Evolutionary conservation across 1,140 invertebrate species (phyloP).

Genomic region (Tigriopus japonicus): DNA sequence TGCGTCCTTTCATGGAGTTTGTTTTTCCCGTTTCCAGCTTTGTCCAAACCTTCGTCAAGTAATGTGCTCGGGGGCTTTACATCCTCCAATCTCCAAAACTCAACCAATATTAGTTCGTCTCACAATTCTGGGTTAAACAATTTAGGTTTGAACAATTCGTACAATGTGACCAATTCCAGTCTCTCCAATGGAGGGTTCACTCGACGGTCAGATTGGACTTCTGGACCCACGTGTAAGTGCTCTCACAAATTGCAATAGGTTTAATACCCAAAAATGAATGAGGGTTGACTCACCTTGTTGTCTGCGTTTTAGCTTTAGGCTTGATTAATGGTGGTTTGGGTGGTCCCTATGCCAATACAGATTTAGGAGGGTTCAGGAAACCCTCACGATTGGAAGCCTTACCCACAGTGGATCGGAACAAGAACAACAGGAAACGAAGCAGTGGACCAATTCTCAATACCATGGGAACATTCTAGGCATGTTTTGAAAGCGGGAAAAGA

Average conservation of each 20-base stretch:
- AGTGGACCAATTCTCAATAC: slow-evolving; percentile 8
- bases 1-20: too few relatives aligned
- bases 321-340: not conserved
- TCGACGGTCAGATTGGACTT: not conserved
- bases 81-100: not conserved
- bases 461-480: slow-evolving; percentile 11
- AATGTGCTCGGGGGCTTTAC: not conserved
- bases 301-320: not conserved
- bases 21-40: slow-evolving; percentile 4
- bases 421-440: not conserved
- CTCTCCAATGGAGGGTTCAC: not conserved
- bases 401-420: not conserved
- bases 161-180: not conserved
- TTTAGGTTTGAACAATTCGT: slow-evolving; percentile 15
- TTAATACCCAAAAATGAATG: not conserved
- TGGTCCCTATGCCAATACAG: not conserved
- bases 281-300: not conserved
- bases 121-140: slow-evolving; percentile 14
- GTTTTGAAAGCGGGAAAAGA: not conserved
- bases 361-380: not conserved
- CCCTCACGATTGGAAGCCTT: slow-evolving; percentile 8
- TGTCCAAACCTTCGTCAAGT: slow-evolving; percentile 1
- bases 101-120: slow-evolving; percentile 6
- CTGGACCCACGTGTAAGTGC: not conserved
- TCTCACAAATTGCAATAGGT: too few relatives aligned